Evolutionary conservation across 2,797 vertebrate species (phyloP).

Genomic region (Chromobotia macracanthus): DNA sequence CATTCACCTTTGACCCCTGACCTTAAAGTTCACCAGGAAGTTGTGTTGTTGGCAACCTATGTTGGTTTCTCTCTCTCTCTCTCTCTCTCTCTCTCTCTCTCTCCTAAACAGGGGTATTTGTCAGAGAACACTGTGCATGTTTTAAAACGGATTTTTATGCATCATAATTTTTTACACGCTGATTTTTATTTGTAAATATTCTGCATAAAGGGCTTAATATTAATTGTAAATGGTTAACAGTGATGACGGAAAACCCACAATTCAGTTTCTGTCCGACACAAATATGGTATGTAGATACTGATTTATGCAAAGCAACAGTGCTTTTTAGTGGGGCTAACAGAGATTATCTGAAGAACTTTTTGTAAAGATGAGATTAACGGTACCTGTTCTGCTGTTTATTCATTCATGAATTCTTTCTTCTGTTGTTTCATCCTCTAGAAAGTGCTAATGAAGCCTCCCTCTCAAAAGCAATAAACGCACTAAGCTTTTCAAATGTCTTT

Average conservation of each 20-base stretch:
- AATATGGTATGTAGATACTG: not conserved
- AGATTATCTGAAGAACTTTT: not conserved
- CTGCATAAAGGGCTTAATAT: not conserved
- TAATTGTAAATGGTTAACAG: not conserved
- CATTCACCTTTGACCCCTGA: conserved; percentile 63
- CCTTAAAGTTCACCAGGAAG: conserved; percentile 22
- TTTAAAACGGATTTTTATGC: conserved; percentile 6
- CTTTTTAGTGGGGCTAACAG: not conserved
- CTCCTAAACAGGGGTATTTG: not conserved
- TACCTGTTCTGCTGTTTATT: not conserved
- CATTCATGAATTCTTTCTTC: not conserved
- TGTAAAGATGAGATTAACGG: not conserved
- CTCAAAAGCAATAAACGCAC: conserved; percentile 25
- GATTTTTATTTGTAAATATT: conserved; percentile 32
- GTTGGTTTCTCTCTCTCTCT: conserved; percentile 32
- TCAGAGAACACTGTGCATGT: conserved; percentile 21
- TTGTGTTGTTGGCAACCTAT: conserved; percentile 11
- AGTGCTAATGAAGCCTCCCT: not conserved
- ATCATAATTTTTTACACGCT: not conserved
- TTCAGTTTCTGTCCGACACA: not conserved
- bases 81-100: conserved; percentile 14
- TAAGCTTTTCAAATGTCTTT: conserved; percentile 4
- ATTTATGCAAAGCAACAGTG: conserved; percentile 31
- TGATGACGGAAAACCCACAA: not conserved
- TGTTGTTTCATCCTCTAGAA: not conserved